Percentiles rank a stretch among this genome's conserved stretches.
Conservation (phyloP, 2,113 vertebrate species). For the Rostratula benghalensis region DNA sequence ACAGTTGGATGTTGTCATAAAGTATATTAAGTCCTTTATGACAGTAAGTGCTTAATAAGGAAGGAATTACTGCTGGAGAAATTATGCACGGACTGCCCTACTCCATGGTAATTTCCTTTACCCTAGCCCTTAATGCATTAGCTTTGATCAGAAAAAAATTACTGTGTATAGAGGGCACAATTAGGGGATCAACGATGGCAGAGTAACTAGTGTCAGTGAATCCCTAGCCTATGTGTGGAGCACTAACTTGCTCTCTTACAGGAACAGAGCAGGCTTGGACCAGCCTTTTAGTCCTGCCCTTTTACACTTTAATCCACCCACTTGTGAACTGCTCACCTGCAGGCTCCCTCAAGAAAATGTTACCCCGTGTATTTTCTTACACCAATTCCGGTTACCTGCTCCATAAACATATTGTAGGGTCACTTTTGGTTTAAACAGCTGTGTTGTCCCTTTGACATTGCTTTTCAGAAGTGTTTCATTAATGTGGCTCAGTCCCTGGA, state of each 20-base stretch:
- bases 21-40: not conserved
- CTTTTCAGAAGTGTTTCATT: not conserved
- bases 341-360: not conserved
- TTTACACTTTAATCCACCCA: not conserved
- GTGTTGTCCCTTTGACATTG: not conserved
- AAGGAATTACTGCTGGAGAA: not conserved
- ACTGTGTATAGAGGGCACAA: not conserved
- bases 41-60: not conserved
- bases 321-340: not conserved
- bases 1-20: not conserved
- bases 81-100: not conserved
- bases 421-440: not conserved
- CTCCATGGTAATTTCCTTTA: not conserved
- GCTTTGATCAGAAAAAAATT: not conserved
- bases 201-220: not conserved
- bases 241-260: accelerated
- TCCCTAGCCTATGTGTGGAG: not conserved
- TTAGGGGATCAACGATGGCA: not conserved
- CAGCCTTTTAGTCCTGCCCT: not conserved
- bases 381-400: not conserved
- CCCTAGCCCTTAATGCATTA: not conserved
- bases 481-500: not conserved
- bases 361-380: not conserved
- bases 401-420: not conserved
- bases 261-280: not conserved